Conservation (phyloP, 1,140 invertebrate species). For the Drosophila sechellia region DNA sequence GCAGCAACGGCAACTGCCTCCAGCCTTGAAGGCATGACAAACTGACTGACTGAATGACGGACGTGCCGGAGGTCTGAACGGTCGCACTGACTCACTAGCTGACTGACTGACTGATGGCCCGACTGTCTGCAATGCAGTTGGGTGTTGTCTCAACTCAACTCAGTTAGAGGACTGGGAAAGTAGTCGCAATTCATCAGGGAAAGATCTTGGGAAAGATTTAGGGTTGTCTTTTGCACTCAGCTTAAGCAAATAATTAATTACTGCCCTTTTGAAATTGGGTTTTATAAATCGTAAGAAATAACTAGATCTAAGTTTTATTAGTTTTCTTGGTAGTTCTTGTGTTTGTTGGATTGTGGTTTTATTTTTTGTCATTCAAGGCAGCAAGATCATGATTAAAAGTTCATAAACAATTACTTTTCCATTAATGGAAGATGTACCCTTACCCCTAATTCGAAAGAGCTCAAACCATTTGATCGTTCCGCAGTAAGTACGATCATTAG, state of each 20-base stretch:
- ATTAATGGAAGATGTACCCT: background rate
- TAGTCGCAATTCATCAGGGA: slow-evolving; percentile 39
- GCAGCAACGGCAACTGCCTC: slow-evolving; percentile 11
- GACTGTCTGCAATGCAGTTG: slow-evolving; percentile 57
- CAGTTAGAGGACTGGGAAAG: slow-evolving; percentile 29
- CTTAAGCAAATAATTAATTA: too few species aligned
- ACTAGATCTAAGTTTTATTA: too few species aligned
- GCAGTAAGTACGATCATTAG: slow-evolving; percentile 10
- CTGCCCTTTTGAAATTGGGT: background rate
- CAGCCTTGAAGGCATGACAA: slow-evolving; percentile 58
- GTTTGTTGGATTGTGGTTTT: too few species aligned
- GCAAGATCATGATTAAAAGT: background rate
- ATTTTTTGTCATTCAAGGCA: too few species aligned
- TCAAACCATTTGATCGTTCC: background rate
- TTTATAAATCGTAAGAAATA: too few species aligned
- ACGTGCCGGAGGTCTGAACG: slow-evolving; percentile 26
- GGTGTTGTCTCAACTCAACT: slow-evolving; percentile 41
- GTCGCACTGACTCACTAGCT: slow-evolving; percentile 19
- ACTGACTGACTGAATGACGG: slow-evolving; percentile 46
- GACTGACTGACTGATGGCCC: slow-evolving; percentile 51
- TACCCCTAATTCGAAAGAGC: background rate
- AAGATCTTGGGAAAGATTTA: slow-evolving; percentile 6
- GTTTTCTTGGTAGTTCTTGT: too few species aligned
- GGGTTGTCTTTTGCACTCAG: background rate
- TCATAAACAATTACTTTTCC: background rate